Conservation (phyloP, 1,140 invertebrate genomes). For the Araneus ventricosus region DNA sequence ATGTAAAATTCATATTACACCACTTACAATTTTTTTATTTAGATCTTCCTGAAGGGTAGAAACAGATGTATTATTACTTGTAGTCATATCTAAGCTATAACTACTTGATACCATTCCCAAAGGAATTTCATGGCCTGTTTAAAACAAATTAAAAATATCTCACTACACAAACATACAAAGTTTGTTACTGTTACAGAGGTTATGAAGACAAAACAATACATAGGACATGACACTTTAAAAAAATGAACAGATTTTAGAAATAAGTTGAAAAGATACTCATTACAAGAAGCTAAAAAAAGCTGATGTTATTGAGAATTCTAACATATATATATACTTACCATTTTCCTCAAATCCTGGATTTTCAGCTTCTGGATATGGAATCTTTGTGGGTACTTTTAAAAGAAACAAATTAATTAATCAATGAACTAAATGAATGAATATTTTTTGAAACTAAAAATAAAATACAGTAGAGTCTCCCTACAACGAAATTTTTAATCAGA, state of each 20-base stretch:
- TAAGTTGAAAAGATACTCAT: not conserved
- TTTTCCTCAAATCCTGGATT: slow-evolving; percentile 70
- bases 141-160: slow-evolving; percentile 55
- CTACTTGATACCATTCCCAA: slow-evolving; percentile 58
- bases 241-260: not conserved
- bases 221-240: not conserved
- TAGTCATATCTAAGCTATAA: slow-evolving; percentile 58
- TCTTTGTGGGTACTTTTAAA: slow-evolving; percentile 60
- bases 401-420: not conserved
- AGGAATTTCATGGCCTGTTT: slow-evolving; percentile 62
- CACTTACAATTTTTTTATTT: slow-evolving; percentile 62
- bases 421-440: not conserved
- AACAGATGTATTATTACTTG: slow-evolving; percentile 62
- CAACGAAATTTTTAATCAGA: no score
- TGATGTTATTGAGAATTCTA: not conserved
- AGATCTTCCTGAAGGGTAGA: slow-evolving; percentile 47
- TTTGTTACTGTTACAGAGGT: not conserved
- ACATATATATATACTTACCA: slow-evolving; percentile 45
- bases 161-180: slow-evolving; percentile 36
- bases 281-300: not conserved
- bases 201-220: not conserved
- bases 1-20: not conserved
- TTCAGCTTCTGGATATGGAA: slow-evolving; percentile 69
- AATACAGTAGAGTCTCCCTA: no score
- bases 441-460: no score